phyloP scores from a whole-genome alignment of 2,888 invertebrate species.

The Sceliomorpha sp. region DNA sequence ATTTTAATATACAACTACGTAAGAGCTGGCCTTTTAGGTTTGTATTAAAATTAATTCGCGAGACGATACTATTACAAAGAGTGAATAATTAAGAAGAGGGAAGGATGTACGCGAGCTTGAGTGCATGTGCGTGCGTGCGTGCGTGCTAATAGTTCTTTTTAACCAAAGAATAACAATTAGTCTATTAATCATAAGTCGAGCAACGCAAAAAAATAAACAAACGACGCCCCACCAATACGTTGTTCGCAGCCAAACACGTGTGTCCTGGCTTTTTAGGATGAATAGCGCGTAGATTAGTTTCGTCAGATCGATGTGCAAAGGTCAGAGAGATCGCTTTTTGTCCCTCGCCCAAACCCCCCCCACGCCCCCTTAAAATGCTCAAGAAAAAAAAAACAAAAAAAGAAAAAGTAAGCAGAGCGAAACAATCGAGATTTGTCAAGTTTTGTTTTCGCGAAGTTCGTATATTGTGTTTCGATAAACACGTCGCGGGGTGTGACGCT shows the following conservation, averaged over 20 bases:
- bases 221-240: slow-evolving; percentile 53
- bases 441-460: no score
- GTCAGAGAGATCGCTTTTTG: no score
- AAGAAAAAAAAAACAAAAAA: slow-evolving; percentile 1
- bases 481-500: no score
- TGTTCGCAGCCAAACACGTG: slow-evolving; percentile 48
- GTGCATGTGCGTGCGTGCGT: slow-evolving; percentile 12
- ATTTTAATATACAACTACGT: slow-evolving; percentile 69
- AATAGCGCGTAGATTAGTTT: slow-evolving; percentile 56
- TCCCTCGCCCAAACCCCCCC: slow-evolving; percentile 20
- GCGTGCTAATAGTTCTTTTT: slow-evolving; percentile 67
- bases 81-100: not conserved
- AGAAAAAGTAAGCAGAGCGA: slow-evolving; percentile 2
- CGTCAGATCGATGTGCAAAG: slow-evolving; percentile 63
- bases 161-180: slow-evolving; percentile 77
- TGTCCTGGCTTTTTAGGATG: slow-evolving; percentile 59
- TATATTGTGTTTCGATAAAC: no score
- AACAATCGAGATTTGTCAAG: slow-evolving; percentile 7
- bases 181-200: slow-evolving; percentile 61
- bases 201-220: no score
- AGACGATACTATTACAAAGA: slow-evolving; percentile 13
- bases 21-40: slow-evolving; percentile 72
- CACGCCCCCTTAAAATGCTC: no score
- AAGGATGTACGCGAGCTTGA: no score
- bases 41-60: slow-evolving; percentile 69